A percentile compares a stretch with the other conserved stretches of the same genome.
Conservation (phyloP, 2,113 vertebrate species). For the Vanacampus margaritifer region DNA sequence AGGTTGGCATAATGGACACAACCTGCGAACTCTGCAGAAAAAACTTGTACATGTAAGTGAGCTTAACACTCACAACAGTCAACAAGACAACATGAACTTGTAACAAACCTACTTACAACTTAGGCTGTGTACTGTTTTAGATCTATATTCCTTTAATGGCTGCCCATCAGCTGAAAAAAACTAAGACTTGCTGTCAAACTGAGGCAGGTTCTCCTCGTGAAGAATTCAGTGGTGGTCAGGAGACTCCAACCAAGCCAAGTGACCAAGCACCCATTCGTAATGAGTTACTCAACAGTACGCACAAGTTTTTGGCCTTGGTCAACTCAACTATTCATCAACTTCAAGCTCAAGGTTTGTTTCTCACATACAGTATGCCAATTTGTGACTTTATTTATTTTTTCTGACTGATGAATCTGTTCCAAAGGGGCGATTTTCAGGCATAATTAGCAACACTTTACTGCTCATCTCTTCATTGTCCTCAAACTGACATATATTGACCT, state of each 20-base stretch:
- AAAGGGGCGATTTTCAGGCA: neutral
- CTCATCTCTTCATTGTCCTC: too few relatives aligned
- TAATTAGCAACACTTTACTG: neutral
- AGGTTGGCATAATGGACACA: constrained; percentile 4
- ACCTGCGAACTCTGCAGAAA: constrained; percentile 3
- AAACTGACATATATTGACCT: too few relatives aligned
- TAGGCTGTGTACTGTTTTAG: constrained; percentile 45
- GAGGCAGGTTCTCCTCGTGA: constrained; percentile 17
- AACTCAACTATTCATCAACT: constrained; percentile 72
- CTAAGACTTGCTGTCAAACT: constrained; percentile 11
- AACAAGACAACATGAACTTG: neutral
- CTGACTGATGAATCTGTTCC: too few relatives aligned
- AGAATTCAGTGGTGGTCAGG: neutral
- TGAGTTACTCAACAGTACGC: constrained; percentile 74
- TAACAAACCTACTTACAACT: neutral
- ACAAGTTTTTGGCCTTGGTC: constrained; percentile 72
- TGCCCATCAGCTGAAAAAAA: constrained; percentile 63
- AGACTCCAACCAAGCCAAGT: neutral
- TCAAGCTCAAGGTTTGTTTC: constrained; percentile 73
- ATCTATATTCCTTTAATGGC: constrained; percentile 71
- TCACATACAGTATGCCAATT: neutral
- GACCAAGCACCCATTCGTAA: constrained; percentile 44
- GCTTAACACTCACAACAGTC: neutral
- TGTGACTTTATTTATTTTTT: neutral
- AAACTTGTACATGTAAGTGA: constrained; percentile 5